Evolutionary conservation across 2,797 vertebrate genomes (phyloP), one percentile per base, ranked within the genome.

Genomic region (Champsocephalus esox): DNA sequence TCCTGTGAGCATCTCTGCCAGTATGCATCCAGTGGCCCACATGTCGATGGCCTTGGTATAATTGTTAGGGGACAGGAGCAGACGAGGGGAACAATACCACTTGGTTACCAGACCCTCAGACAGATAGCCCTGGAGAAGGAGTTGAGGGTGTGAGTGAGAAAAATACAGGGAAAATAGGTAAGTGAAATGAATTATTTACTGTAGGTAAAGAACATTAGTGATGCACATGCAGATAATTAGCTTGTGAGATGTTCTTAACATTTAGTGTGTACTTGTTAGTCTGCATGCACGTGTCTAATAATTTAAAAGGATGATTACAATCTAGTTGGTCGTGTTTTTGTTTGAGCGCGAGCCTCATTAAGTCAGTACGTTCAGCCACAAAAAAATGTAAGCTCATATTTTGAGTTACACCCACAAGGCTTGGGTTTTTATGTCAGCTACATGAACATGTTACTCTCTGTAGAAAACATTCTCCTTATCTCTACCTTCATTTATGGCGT

Each of bases 11-110:
- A 99, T 99, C 95, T 99, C 98, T 77, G 97, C 97, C 88, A 99
- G 97, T 89, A 99, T 99, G 93, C 98, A 99, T 86, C 98, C 98
- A 70, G 98, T 97, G 24, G 98, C 97, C 98, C 98, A 99, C 98
- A 99, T 99, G 91, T 99, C 98, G 82, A 99, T 99, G 93, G 98
- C 98, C 96, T 99, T 99, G 93, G 98, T 99, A 90, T 99, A 99
- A 93, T 99, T 99, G 92, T 99, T 99, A 55, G 98, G 98, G 77
- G 97, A 99, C 81, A 99, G 97, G 82, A 99, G 96, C 73, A 99
- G 97, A 75, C 97, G 97, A 78, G 98, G 98, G 77, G 98, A 99
- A 87, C 98, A 96, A 92, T 99, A 99, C 98, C 98, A 99, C 93
- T 99, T 99, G 70, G 98, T 99, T 79, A 99, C 98, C 94, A 99